Evolutionary conservation across 2,888 invertebrate genomes (phyloP).

Genomic region (Sesia bembeciformis): DNA sequence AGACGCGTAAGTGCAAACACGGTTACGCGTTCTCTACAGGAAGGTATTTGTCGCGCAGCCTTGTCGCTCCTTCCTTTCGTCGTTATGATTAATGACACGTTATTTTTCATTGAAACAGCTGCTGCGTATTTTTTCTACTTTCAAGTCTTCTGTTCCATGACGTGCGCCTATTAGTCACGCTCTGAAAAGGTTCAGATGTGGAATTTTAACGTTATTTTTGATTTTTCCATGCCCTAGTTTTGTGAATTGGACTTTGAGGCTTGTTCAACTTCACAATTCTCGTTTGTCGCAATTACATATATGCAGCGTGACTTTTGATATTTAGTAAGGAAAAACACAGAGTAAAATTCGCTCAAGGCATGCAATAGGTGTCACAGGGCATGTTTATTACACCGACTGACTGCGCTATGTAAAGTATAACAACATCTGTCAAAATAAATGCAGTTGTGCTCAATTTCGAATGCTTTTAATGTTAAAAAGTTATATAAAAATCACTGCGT

Average conservation of each 20-base stretch:
- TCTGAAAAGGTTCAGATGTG: constrained; percentile 49
- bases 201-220: constrained; percentile 41
- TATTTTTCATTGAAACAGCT: constrained; percentile 70
- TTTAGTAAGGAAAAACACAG: background rate
- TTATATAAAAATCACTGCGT: too few species aligned
- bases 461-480: too few species aligned
- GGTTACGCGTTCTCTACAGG: constrained; percentile 30
- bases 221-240: constrained; percentile 17
- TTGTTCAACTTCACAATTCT: background rate
- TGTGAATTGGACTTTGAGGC: background rate
- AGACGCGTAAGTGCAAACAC: constrained; percentile 32
- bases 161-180: constrained; percentile 61
- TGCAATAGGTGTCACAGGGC: too few species aligned
- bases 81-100: constrained; percentile 65
- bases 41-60: constrained; percentile 61
- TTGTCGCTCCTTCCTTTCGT: constrained; percentile 59
- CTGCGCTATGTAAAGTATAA: too few species aligned
- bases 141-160: constrained; percentile 58
- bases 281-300: background rate
- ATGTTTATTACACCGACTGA: too few species aligned
- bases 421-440: too few species aligned
- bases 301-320: background rate
- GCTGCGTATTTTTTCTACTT: constrained; percentile 58
- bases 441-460: too few species aligned
- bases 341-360: background rate